Conservation (phyloP, 2,113 vertebrate species). For the Engystomops pustulosus region DNA sequence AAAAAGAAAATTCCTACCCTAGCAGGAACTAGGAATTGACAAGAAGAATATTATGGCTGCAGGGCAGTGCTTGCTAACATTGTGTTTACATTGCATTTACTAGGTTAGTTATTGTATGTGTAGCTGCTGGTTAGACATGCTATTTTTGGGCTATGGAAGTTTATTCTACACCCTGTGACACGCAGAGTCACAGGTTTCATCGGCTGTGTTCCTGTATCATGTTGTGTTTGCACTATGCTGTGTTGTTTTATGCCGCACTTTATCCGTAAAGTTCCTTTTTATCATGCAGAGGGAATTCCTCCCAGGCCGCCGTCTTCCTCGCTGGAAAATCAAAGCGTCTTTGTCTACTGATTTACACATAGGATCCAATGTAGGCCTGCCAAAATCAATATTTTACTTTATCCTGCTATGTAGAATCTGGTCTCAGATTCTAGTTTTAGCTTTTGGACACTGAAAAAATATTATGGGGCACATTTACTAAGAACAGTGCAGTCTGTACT, state of each 20-base stretch:
- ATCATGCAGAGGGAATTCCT: conserved; percentile 6
- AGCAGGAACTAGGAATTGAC: neutral
- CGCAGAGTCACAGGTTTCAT: neutral
- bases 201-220: neutral
- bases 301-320: neutral
- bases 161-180: conserved; percentile 9
- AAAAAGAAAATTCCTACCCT: neutral
- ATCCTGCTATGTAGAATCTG: neutral
- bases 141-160: conserved; percentile 7
- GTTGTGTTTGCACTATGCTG: neutral
- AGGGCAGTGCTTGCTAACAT: neutral
- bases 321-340: conserved; percentile 17
- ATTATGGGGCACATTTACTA: too few species aligned
- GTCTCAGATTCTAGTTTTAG: neutral
- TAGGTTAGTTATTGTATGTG: neutral
- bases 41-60: conserved; percentile 3
- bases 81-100: conserved; percentile 41
- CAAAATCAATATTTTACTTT: neutral
- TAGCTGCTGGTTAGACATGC: neutral
- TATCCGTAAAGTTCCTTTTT: conserved; percentile 22
- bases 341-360: conserved; percentile 12
- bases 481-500: too few species aligned
- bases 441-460: neutral
- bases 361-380: neutral
- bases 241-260: conserved; percentile 7